Base-by-base conservation (phyloP, 2,113 vertebrate genomes). In the Caracal caracal region DNA sequence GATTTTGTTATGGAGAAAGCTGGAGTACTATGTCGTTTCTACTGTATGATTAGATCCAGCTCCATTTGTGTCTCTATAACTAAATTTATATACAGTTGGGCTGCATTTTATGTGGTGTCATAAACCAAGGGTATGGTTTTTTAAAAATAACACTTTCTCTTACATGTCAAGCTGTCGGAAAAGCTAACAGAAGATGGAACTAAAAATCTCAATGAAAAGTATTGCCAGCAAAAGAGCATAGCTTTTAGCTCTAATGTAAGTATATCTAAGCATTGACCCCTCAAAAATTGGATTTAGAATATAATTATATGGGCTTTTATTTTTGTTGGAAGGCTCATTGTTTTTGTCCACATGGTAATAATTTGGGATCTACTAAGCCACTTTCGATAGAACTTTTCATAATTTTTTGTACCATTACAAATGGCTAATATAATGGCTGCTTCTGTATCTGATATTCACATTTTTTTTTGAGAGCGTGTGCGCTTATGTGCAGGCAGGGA, bases 211-310 rank as follows among this genome's bases (percentile, higher is more conserved):
- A 5, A 24, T 97, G 98, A 98, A 90, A 97, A 97, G 75, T 43
- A 95, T 47, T 37, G 93, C 16, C 10, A 97, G 49, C 96, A 91
- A 56, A 98, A 95, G 82, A 98, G 95, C 98, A 98, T 98, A 97
- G 97, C 97, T 88, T 98, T 98, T 95, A 98, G 97, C 70, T 90
- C 97, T 82, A 97, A 98, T 3, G 97, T 98, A 90, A 98, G 98
- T 98, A 89, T 17, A 7, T 3, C 19, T 20, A 49, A 81, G n/a
- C 5, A 66, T 22, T 90, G 35, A 37, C 5, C 2, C 10, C 43
- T 85, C 33, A 92, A 35, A 84, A 82, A 12, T 84, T 91, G 22
- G 24, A n/a, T 49, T 47, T 92, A 22, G 13, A 33, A 71, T 26
- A 53, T 66, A 2, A 9, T 78, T 51, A 33, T 65, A 24, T 71